phyloP scores from a whole-genome alignment of 2,888 invertebrate genomes.

The Lacanobia oleracea region DNA sequence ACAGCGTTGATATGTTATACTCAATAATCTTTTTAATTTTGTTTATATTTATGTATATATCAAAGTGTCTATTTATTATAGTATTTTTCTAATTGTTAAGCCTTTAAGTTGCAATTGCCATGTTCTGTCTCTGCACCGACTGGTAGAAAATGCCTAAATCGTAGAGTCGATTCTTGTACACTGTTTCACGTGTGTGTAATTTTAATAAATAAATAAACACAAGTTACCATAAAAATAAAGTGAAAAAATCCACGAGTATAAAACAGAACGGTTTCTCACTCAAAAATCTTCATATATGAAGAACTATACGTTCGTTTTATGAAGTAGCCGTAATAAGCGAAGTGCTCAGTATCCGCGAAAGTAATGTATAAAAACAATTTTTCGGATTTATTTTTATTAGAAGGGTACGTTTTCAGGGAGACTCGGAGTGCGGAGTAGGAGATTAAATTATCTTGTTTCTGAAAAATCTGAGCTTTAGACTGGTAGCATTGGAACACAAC shows the following conservation, averaged over 20 bases:
- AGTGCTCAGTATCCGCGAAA: constrained; percentile 11
- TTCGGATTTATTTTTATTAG: constrained; percentile 27
- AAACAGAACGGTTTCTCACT: constrained; percentile 20
- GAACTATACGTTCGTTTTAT: constrained; percentile 30
- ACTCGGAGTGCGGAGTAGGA: not conserved
- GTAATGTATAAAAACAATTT: constrained; percentile 30
- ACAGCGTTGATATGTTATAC: too few species aligned
- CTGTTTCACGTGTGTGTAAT: too few species aligned
- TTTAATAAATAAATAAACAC: too few species aligned
- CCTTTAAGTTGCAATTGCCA: too few species aligned
- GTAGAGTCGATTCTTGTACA: too few species aligned
- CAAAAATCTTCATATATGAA: constrained; percentile 9
- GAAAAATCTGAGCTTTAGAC: constrained; percentile 10
- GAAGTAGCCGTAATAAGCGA: constrained; percentile 28
- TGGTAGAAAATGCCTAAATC: too few species aligned
- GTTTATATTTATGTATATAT: too few species aligned
- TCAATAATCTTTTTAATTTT: too few species aligned
- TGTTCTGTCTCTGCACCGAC: too few species aligned
- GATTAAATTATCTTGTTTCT: constrained; percentile 38
- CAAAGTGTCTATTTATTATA: too few species aligned
- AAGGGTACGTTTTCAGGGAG: constrained; percentile 1
- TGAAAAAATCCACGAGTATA: not conserved
- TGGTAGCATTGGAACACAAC: not conserved
- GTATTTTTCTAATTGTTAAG: too few species aligned
- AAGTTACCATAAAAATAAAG: not conserved